phyloP scores from a whole-genome alignment of 2,888 invertebrate species.

The Platycnemis pennipes region DNA sequence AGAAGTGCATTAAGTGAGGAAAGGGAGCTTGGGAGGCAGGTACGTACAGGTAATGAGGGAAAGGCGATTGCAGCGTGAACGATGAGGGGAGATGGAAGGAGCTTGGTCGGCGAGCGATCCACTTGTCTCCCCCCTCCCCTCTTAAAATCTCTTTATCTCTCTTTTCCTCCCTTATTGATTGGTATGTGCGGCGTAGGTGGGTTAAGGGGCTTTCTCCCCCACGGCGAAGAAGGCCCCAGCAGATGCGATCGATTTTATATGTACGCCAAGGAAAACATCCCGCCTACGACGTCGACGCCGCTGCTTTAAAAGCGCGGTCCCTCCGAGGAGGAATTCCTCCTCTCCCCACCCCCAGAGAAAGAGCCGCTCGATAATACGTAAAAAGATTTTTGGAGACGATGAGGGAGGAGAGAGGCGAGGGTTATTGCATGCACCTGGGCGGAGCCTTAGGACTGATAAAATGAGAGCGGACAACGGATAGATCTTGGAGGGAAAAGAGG shows the following conservation, averaged over 20 bases:
- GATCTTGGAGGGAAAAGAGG: background rate
- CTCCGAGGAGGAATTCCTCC: background rate
- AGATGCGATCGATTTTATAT: slow-evolving; percentile 36
- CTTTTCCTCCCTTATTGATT: background rate
- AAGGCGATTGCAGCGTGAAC: background rate
- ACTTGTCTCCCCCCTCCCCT: background rate
- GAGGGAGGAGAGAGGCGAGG: background rate
- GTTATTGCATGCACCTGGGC: slow-evolving; percentile 21
- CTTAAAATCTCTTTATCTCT: no score
- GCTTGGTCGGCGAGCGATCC: background rate
- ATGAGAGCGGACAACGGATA: slow-evolving; percentile 22
- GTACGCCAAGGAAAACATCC: background rate
- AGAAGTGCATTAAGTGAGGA: background rate
- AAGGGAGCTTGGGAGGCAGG: background rate
- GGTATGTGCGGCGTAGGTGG: slow-evolving; percentile 4
- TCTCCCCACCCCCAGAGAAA: background rate
- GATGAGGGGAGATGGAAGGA: background rate
- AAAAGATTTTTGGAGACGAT: background rate
- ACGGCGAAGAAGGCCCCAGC: background rate
- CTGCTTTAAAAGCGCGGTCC: background rate
- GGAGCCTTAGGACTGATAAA: slow-evolving; percentile 25
- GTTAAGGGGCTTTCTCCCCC: background rate
- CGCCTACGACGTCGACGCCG: background rate
- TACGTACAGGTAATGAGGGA: background rate
- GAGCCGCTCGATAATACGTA: slow-evolving; percentile 16